These are phyloP conservation scores for Rhamnusium bicolor DNA, from an alignment of 2,888 invertebrate species.

Conservation along the genomic window DNA sequence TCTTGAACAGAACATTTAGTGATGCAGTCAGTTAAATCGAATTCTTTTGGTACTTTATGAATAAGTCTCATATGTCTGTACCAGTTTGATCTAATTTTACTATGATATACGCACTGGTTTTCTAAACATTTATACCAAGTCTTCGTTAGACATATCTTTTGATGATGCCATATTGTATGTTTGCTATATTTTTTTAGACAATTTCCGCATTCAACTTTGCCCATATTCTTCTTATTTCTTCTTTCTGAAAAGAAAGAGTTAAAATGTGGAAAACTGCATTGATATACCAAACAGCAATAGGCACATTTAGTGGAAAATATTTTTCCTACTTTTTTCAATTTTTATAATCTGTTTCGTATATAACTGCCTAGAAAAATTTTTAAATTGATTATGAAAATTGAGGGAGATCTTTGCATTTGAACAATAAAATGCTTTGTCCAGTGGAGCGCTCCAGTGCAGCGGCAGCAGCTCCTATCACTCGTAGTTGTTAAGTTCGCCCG, in stretches of 20 bases:
- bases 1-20: slow-evolving; percentile 68
- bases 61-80: slow-evolving; percentile 44
- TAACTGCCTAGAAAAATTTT: too few species aligned
- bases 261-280: neutral
- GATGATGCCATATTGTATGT: slow-evolving; percentile 22
- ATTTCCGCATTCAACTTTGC: neutral
- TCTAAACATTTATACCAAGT: slow-evolving; percentile 40
- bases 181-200: slow-evolving; percentile 2
- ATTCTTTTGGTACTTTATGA: slow-evolving; percentile 29
- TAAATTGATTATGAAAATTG: too few species aligned
- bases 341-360: too few species aligned
- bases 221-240: neutral
- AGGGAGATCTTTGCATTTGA: too few species aligned
- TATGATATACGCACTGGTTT: slow-evolving; percentile 32
- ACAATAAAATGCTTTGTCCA: too few species aligned
- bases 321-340: too few species aligned
- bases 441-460: too few species aligned
- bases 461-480: too few species aligned
- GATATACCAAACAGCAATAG: too few species aligned
- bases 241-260: neutral
- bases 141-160: slow-evolving; percentile 17
- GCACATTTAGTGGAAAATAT: too few species aligned
- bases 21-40: slow-evolving; percentile 26
- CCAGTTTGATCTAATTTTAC: slow-evolving; percentile 46
- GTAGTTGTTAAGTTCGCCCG: too few species aligned